These are phyloP conservation scores for Conus ventricosus DNA, from an alignment of 1,140 invertebrate genomes.

Conservation along the genomic window DNA sequence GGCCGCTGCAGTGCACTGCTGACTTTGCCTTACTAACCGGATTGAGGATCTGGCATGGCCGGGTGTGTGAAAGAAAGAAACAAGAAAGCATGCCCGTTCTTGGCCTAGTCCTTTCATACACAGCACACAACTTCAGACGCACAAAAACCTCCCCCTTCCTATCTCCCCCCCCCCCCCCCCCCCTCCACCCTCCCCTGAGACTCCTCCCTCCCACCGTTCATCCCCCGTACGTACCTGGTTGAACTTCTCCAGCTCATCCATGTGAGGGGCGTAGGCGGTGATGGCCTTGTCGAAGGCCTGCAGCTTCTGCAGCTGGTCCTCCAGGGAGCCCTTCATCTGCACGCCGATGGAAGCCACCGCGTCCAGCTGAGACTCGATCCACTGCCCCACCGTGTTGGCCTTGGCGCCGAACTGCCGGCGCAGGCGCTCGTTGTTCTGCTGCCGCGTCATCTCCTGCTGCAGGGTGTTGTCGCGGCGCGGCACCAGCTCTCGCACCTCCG, in stretches of 20 bases:
- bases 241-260: conserved; percentile 98
- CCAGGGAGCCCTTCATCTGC: conserved; percentile 89
- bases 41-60: no score
- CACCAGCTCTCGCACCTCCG: conserved; percentile 94
- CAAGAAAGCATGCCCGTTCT: no score
- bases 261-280: conserved; percentile 95
- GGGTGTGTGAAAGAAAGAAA: no score
- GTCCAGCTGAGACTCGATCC: conserved; percentile 98
- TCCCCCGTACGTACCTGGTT: conserved; percentile 81
- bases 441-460: conserved; percentile 94
- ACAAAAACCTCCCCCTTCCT: no score
- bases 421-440: conserved; percentile 97
- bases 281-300: conserved; percentile 97
- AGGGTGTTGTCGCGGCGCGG: conserved; percentile 96
- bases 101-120: no score
- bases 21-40: no score
- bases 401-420: conserved; percentile 98
- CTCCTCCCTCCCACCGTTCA: no score
- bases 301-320: conserved; percentile 95
- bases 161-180: no score
- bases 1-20: no score
- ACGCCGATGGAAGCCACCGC: conserved; percentile 94
- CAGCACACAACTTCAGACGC: no score
- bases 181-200: no score
- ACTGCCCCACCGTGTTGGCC: conserved; percentile 96